phyloP scores from a whole-genome alignment of 1,140 invertebrate genomes.

The Phortica variegata region DNA sequence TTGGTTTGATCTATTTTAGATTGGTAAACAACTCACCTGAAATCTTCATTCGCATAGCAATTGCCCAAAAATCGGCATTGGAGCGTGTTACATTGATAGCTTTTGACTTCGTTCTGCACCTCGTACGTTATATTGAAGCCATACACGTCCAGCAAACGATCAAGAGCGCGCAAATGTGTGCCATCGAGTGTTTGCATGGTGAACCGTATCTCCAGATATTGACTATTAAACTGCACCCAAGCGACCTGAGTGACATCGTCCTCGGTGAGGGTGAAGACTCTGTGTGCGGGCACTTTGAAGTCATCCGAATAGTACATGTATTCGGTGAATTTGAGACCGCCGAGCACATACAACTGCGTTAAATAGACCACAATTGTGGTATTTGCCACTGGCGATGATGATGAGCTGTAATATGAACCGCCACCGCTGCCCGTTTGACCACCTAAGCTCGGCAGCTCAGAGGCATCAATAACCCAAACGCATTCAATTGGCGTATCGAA shows the following conservation, averaged over 20 bases:
- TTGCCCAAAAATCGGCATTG: conserved; percentile 81
- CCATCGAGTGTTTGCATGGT: conserved; percentile 72
- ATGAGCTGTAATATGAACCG: not conserved
- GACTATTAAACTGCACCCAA: conserved; percentile 69
- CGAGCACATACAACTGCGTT: conserved; percentile 82
- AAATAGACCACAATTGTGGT: conserved; percentile 80
- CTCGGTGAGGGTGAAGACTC: conserved; percentile 61
- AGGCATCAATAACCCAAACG: conserved; percentile 82
- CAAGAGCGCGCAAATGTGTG: conserved; percentile 77
- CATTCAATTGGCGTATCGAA: conserved; percentile 81
- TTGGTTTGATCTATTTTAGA: not conserved
- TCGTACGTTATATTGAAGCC: conserved; percentile 93
- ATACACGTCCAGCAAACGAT: conserved; percentile 79
- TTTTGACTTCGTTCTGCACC: conserved; percentile 62
- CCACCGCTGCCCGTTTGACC: not conserved
- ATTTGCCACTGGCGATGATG: conserved; percentile 40
- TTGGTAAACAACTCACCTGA: conserved; percentile 61
- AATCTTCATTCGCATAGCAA: conserved; percentile 72
- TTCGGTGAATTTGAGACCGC: conserved; percentile 78
- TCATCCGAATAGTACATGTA: conserved; percentile 76
- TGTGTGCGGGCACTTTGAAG: conserved; percentile 65
- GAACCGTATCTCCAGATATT: conserved; percentile 78
- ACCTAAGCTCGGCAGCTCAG: conserved; percentile 54
- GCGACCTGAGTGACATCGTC: conserved; percentile 69
- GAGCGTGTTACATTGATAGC: conserved; percentile 71